phyloP scores from a whole-genome alignment of 2,888 invertebrate genomes.

The Micoletzkya japonica region DNA sequence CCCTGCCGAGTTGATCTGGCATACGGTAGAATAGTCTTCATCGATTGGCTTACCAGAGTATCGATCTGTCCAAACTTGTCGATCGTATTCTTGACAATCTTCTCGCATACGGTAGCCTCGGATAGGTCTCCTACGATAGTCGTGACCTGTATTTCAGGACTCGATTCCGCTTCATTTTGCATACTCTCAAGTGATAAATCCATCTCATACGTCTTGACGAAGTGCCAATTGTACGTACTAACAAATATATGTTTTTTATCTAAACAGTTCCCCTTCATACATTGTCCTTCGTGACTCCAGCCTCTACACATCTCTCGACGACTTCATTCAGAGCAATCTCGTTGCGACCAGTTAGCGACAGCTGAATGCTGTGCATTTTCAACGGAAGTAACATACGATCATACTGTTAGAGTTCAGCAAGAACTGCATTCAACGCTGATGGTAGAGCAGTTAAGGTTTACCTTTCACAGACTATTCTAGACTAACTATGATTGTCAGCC shows the following conservation, averaged over 20 bases:
- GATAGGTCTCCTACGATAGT: conserved; percentile 65
- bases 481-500: background rate
- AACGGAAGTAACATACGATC: background rate
- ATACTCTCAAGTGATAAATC: too few relatives aligned
- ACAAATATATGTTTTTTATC: too few relatives aligned
- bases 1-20: conserved; percentile 59
- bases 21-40: background rate
- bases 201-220: too few relatives aligned
- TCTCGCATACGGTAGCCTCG: conserved; percentile 42
- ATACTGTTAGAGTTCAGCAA: background rate
- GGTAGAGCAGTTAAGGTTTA: background rate
- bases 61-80: conserved; percentile 56
- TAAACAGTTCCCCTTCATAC: conserved; percentile 22
- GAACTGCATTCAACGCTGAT: background rate
- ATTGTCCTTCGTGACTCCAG: conserved; percentile 38
- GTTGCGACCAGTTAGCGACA: conserved; percentile 51
- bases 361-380: conserved; percentile 28
- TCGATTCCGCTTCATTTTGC: too few relatives aligned
- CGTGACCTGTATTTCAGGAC: conserved; percentile 60
- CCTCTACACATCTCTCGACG: conserved; percentile 47
- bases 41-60: conserved; percentile 41
- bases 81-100: conserved; percentile 49
- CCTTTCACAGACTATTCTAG: background rate
- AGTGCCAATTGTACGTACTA: too few relatives aligned
- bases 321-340: conserved; percentile 50